Base-by-base conservation (phyloP, 2,888 invertebrate species). In the Dione vanillae region DNA sequence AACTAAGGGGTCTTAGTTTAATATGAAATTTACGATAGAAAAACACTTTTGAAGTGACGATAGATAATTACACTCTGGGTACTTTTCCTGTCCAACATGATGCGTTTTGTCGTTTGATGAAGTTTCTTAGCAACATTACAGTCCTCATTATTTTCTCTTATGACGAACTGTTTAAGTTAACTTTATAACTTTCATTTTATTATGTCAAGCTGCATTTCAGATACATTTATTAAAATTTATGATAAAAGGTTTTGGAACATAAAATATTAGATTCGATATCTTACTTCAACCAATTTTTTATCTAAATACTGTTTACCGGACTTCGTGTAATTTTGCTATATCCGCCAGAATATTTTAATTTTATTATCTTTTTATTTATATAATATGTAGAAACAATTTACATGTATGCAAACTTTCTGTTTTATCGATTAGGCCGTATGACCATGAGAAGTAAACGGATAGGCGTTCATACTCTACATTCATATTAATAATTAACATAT, bases 61-160 rank as follows among this genome's bases (percentile, higher is more conserved):
- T 20, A 58, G 40, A 41, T 40, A 12, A 40, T 41, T 54, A 56
- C 56, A 45, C 14, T 45, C 14, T 37, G 54, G 56, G 16, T 54
- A 64, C 56, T 37, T 56, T 47, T n/a, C 52, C 19, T 40, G 40
- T 47, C n/a, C 14, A 52, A 52, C 14, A 27, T 27, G 51, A 20
- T 20, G 20, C 27, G 12, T 20, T 51, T 20, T 52, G 27, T 8
- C 54, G 16, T 43, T 27, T 65, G 54, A 65, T 65, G 65, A 65
- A 54, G 52, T 65, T 54, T 54, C 52, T 52, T 27, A 14, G 52
- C 27, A 12, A 41, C 16, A 16, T 19, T 35, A 65, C 19, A 19
- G 19, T 65, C 16, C 14, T 52, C 14, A 52, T 52, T 27, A 65
- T 20, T 11, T 12, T 14, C 27, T 52, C 54, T 43, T 27, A 54